Conservation (phyloP, 1,140 invertebrate species). For the Lethocerus indicus region DNA sequence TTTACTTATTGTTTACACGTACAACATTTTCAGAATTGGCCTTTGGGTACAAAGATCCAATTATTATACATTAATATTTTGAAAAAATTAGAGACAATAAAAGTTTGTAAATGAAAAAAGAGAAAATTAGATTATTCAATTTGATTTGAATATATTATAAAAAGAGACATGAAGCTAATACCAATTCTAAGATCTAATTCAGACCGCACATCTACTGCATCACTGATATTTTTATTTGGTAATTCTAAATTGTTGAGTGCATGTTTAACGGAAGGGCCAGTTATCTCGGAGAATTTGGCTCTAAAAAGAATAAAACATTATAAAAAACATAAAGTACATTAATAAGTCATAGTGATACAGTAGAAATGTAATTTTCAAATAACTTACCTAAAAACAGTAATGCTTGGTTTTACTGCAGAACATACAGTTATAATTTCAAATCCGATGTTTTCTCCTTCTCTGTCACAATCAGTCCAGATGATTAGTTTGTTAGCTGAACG, state of each 20-base stretch:
- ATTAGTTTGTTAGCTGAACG: slow-evolving; percentile 62
- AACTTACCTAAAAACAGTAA: slow-evolving; percentile 45
- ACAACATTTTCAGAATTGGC: too few species aligned
- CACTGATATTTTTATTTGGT: slow-evolving; percentile 70
- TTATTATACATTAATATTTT: too few species aligned
- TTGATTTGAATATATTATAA: too few species aligned
- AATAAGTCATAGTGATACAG: not conserved
- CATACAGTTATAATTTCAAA: slow-evolving; percentile 95
- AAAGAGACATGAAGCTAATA: slow-evolving; percentile 21
- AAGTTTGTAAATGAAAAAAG: too few species aligned
- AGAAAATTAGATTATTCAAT: too few species aligned
- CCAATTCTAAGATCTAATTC: slow-evolving; percentile 96
- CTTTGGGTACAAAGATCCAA: too few species aligned
- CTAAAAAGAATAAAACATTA: slow-evolving; percentile 26
- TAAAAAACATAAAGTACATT: slow-evolving; percentile 12
- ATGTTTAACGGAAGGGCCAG: slow-evolving; percentile 51
- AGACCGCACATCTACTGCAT: slow-evolving; percentile 89
- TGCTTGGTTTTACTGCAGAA: slow-evolving; percentile 52
- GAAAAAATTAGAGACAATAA: too few species aligned
- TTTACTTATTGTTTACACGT: too few species aligned
- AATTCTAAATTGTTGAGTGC: slow-evolving; percentile 62
- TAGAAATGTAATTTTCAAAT: not conserved
- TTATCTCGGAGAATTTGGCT: slow-evolving; percentile 97
- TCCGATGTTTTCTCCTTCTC: slow-evolving; percentile 99
- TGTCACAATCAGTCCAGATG: slow-evolving; percentile 99